Evolutionary conservation across 2,888 invertebrate species (phyloP), one percentile per base, ranked within the genome.

Genomic region (Pseudeuparius sepicola): DNA sequence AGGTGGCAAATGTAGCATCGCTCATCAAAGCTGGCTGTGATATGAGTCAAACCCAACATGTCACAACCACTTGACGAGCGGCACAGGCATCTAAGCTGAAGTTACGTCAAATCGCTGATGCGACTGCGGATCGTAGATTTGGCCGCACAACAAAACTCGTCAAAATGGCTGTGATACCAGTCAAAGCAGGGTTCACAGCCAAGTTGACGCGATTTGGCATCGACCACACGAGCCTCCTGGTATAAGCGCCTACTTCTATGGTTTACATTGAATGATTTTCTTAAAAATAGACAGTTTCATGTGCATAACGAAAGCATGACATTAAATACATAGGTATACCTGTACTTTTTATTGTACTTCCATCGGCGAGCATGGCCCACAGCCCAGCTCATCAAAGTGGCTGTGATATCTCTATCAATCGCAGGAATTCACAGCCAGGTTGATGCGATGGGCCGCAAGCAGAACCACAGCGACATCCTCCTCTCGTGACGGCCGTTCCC

Each of bases 21-120:
- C 81, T 82, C 80, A 81, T 88, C 88, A 88, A 89, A 87, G 90
- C 90, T 89, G 88, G 89, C 89, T 92, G 90, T 92, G 90, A 90
- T 92, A 90, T 86, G 88, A 57, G 44, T 50, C 34, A 50, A 63
- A 54, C 59, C 63, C 40, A 45, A 67, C 79, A 83, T 76, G 71
- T 77, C 69, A 86, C 87, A 85, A 68, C 83, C 85, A 85, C 81
- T 83, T 87, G 84, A 87, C 75, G 86, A 86, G 86, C 67, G 73
- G 65, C 67, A 68, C 66, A 42, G 24, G 34, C 39, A 36, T 39
- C 31, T 32, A 40, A 16, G 26, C 16, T 14, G 11, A n/a, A 24
- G n/a, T 14, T 20, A 16, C 27, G 32, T 18, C 14, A 31, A 16
- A 12, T 12, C 14, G n/a, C 14, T 37, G 55, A 39, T 47, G 66